Conservation (phyloP, 2,797 vertebrate species). For the Danio tinwini region DNA sequence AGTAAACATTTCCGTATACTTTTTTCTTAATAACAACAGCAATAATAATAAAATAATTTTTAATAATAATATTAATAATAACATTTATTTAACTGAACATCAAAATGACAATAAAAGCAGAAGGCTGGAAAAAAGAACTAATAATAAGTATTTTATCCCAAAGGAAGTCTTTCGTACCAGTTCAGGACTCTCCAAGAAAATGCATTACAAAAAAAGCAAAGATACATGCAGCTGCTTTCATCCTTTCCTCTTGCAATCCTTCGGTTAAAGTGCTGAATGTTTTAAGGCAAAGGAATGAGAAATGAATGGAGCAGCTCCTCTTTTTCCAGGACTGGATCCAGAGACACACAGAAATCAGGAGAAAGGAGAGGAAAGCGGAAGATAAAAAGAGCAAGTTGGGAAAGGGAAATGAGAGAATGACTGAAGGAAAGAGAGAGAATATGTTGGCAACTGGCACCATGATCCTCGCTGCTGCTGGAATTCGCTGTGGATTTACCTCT, state of each 20-base stretch:
- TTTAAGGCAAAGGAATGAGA: slow-evolving; percentile 52
- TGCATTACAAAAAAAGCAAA: not conserved
- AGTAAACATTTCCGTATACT: too few relatives aligned
- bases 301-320: slow-evolving; percentile 71
- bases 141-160: too few relatives aligned
- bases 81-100: too few relatives aligned
- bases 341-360: not conserved
- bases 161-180: too few relatives aligned
- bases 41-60: too few relatives aligned
- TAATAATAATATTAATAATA: too few relatives aligned
- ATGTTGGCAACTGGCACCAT: slow-evolving; percentile 56
- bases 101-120: too few relatives aligned
- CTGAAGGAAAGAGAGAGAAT: not conserved
- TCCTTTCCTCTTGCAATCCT: slow-evolving; percentile 38
- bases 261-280: slow-evolving; percentile 41
- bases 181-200: too few relatives aligned
- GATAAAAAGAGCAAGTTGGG: slow-evolving; percentile 50
- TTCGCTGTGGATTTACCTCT: slow-evolving; percentile 83
- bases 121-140: too few relatives aligned
- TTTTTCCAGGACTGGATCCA: slow-evolving; percentile 48
- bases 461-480: slow-evolving; percentile 82
- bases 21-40: too few relatives aligned
- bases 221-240: slow-evolving; percentile 22
- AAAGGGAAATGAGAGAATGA: slow-evolving; percentile 54
- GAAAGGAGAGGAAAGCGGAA: slow-evolving; percentile 19